phyloP scores from a whole-genome alignment of 2,888 invertebrate genomes.

The Calameuta pallipes region DNA sequence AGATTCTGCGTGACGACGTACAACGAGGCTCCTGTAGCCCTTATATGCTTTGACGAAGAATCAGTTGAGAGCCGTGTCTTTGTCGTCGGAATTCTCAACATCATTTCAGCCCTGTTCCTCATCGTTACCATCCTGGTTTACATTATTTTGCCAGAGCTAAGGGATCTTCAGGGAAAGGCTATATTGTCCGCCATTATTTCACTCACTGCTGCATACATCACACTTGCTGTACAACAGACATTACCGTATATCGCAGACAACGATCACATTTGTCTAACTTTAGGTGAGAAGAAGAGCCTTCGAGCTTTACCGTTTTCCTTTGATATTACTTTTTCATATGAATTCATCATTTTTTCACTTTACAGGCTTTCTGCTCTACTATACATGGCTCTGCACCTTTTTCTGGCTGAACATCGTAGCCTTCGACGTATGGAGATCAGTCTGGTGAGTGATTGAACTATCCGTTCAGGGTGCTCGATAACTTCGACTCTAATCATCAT shows the following conservation, averaged over 20 bases:
- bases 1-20: constrained; percentile 59
- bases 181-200: constrained; percentile 73
- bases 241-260: constrained; percentile 55
- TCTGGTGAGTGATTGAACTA: constrained; percentile 70
- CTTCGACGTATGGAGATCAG: constrained; percentile 75
- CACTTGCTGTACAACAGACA: constrained; percentile 72
- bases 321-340: constrained; percentile 4
- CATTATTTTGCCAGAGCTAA: constrained; percentile 71
- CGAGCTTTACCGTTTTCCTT: constrained; percentile 33
- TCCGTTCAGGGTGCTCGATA: too few relatives aligned
- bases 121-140: constrained; percentile 73
- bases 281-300: constrained; percentile 64
- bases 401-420: constrained; percentile 79
- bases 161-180: constrained; percentile 75
- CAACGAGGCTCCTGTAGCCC: constrained; percentile 40
- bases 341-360: constrained; percentile 23
- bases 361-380: constrained; percentile 72
- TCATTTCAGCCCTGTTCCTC: constrained; percentile 73
- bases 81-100: constrained; percentile 45
- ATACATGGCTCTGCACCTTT: constrained; percentile 76
- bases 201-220: constrained; percentile 71
- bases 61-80: constrained; percentile 32
- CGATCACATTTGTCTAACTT: constrained; percentile 67
- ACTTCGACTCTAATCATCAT: constrained; percentile 3
- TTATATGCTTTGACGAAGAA: constrained; percentile 56